These are phyloP conservation scores for Nebria salina DNA, from an alignment of 2,888 invertebrate genomes.

Conservation along the genomic window DNA sequence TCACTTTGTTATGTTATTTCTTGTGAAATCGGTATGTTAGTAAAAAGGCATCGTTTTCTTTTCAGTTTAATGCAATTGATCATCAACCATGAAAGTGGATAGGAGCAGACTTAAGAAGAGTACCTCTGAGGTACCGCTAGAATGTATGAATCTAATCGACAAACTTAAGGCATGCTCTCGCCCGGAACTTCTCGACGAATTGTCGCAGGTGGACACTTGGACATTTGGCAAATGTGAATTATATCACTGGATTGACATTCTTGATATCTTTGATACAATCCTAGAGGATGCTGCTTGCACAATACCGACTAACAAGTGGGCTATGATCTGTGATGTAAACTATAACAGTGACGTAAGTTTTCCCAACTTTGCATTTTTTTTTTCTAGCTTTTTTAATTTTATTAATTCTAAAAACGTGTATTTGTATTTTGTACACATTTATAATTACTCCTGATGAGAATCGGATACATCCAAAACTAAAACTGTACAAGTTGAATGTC, in stretches of 20 bases:
- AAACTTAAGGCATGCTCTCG: conserved; percentile 74
- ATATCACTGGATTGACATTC: conserved; percentile 85
- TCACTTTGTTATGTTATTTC: background rate
- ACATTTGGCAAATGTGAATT: conserved; percentile 88
- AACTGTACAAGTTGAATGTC: too few relatives aligned
- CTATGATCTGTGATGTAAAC: conserved; percentile 76
- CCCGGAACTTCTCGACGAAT: conserved; percentile 72
- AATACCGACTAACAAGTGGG: conserved; percentile 72
- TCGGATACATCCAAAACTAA: too few relatives aligned
- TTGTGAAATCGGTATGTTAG: background rate
- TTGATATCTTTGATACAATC: conserved; percentile 79
- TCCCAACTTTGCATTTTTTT: background rate
- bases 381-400: background rate
- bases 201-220: conserved; percentile 81
- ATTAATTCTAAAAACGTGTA: background rate
- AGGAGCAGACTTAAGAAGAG: conserved; percentile 82
- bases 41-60: background rate
- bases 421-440: background rate
- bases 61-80: background rate
- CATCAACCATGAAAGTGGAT: conserved; percentile 78
- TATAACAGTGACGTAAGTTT: conserved; percentile 68
- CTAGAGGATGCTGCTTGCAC: conserved; percentile 77
- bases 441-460: too few relatives aligned
- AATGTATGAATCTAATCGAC: conserved; percentile 81
- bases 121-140: conserved; percentile 82